Evolutionary conservation across 2,888 invertebrate species (phyloP).

Genomic region (Choreutis nemorana): DNA sequence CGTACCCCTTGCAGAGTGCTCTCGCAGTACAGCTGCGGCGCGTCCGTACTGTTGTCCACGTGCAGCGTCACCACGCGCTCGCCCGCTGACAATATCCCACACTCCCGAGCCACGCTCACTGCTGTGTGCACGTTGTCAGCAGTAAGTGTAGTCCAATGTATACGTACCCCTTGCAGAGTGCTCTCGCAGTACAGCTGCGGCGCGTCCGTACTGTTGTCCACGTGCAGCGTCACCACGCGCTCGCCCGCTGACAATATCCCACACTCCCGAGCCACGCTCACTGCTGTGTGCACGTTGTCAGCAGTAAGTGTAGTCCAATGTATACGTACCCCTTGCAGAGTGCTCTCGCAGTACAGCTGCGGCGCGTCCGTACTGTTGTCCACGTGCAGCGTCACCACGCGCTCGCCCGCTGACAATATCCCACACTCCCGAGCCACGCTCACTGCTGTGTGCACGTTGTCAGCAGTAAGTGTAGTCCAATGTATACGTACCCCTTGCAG

Average conservation of each 20-base stretch:
- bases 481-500: slow-evolving; percentile 33
- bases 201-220: slow-evolving; percentile 10
- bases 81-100: slow-evolving; percentile 83
- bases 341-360: slow-evolving; percentile 39
- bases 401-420: slow-evolving; percentile 77
- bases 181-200: slow-evolving; percentile 41
- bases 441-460: slow-evolving; percentile 89
- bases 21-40: slow-evolving; percentile 34
- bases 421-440: slow-evolving; percentile 93
- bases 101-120: slow-evolving; percentile 90
- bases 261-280: slow-evolving; percentile 92
- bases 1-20: slow-evolving; percentile 42
- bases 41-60: slow-evolving; percentile 12
- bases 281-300: slow-evolving; percentile 89
- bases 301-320: no score
- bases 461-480: no score
- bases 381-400: slow-evolving; percentile 37
- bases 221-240: slow-evolving; percentile 42
- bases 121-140: slow-evolving; percentile 91
- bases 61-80: slow-evolving; percentile 49
- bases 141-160: no score
- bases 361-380: slow-evolving; percentile 10
- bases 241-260: slow-evolving; percentile 80
- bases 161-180: slow-evolving; percentile 35
- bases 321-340: slow-evolving; percentile 34